phyloP scores from a whole-genome alignment of 2,797 vertebrate genomes.

The Crocodylus rhombifer region DNA sequence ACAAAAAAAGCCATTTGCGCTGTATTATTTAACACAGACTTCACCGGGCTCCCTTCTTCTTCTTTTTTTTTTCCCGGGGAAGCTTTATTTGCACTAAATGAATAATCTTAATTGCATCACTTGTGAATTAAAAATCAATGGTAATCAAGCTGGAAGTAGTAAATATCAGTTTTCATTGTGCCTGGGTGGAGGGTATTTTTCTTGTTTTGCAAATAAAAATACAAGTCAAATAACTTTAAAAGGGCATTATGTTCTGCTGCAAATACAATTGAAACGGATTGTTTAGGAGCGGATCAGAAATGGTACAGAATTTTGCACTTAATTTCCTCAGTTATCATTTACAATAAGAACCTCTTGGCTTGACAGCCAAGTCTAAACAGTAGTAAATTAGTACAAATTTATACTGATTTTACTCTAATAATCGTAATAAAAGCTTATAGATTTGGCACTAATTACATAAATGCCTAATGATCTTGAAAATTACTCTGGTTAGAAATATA shows the following conservation, averaged over 20 bases:
- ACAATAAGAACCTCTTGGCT: slow-evolving; percentile 87
- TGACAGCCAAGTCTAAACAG: slow-evolving; percentile 92
- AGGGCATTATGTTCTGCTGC: slow-evolving; percentile 83
- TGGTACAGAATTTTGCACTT: slow-evolving; percentile 92
- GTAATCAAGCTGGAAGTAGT: slow-evolving; percentile 83
- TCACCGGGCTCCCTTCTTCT: slow-evolving; percentile 74
- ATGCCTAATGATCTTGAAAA: slow-evolving; percentile 95
- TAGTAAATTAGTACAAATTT: slow-evolving; percentile 93
- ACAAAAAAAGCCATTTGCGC: slow-evolving; percentile 77
- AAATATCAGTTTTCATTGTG: slow-evolving; percentile 89
- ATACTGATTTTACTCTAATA: slow-evolving; percentile 93
- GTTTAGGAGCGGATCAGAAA: slow-evolving; percentile 88
- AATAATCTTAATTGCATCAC: slow-evolving; percentile 93
- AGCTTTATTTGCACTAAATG: slow-evolving; percentile 90
- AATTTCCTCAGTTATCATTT: slow-evolving; percentile 94
- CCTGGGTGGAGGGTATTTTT: slow-evolving; percentile 80
- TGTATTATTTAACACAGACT: slow-evolving; percentile 82
- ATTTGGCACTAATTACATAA: slow-evolving; percentile 94
- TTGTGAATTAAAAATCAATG: slow-evolving; percentile 95
- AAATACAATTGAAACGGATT: slow-evolving; percentile 88
- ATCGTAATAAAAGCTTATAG: slow-evolving; percentile 92
- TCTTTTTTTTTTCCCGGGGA: slow-evolving; percentile 56
- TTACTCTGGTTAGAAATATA: slow-evolving; percentile 91
- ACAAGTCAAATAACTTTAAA: slow-evolving; percentile 85
- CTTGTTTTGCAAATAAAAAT: slow-evolving; percentile 86